Percentiles rank a stretch among this genome's conserved stretches.
Evolutionary conservation across 2,888 invertebrate genomes (phyloP).

Genomic region (Cephus pygmeus): DNA sequence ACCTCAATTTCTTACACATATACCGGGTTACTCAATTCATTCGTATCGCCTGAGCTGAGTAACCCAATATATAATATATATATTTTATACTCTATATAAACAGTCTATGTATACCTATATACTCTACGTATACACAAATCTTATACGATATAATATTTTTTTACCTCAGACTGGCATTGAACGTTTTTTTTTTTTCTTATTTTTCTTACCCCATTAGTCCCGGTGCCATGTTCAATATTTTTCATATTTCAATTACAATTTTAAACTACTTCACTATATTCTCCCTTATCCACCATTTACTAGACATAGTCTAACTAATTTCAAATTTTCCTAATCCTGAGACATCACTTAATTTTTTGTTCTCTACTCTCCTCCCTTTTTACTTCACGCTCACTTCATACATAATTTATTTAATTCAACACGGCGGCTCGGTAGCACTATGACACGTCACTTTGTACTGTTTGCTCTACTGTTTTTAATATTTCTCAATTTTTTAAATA

Average conservation of each 20-base stretch:
- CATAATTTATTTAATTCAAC: too few species aligned
- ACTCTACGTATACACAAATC: neutral
- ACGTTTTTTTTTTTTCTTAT: too few species aligned
- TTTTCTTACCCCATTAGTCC: too few species aligned
- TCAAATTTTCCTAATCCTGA: neutral
- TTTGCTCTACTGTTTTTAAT: conserved; percentile 26
- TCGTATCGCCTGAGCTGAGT: too few species aligned
- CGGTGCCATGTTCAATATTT: too few species aligned
- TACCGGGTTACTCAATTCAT: neutral
- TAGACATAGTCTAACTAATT: too few species aligned
- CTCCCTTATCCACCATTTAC: too few species aligned
- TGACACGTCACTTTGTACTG: conserved; percentile 36
- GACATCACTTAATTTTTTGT: conserved; percentile 1
- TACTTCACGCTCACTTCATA: neutral
- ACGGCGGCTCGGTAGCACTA: conserved; percentile 11
- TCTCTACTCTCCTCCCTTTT: neutral
- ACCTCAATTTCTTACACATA: too few species aligned
- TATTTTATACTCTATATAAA: neutral
- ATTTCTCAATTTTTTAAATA: conserved; percentile 11
- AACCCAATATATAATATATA: neutral
- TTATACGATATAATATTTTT: neutral
- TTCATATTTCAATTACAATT: too few species aligned
- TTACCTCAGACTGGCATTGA: too few species aligned
- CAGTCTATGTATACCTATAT: neutral
- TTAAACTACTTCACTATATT: too few species aligned